Percentiles rank a stretch among this genome's conserved stretches.
phyloP scores from a whole-genome alignment of 2,888 invertebrate species.

The Nudaria mundana region DNA sequence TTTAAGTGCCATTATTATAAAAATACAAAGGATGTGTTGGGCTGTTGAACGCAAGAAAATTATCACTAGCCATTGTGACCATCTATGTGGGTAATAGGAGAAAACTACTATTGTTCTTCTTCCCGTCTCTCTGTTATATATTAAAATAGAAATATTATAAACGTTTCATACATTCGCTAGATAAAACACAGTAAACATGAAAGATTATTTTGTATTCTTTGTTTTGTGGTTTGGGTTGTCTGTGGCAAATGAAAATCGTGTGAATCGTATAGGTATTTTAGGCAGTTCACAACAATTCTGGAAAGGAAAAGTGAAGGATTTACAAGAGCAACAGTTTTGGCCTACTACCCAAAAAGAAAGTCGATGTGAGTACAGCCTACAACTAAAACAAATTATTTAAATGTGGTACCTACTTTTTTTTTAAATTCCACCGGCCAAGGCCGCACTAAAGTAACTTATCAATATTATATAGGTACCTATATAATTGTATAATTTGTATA shows the following conservation, averaged over 20 bases:
- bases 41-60: conserved; percentile 33
- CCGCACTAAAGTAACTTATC: too few relatives aligned
- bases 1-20: conserved; percentile 25
- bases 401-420: too few relatives aligned
- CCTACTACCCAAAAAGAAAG: conserved; percentile 60
- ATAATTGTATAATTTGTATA: too few relatives aligned
- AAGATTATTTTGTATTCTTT: conserved; percentile 15
- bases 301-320: conserved; percentile 17
- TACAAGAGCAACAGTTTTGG: conserved; percentile 53
- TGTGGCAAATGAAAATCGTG: conserved; percentile 30
- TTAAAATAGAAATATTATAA: conserved; percentile 29
- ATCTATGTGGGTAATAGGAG: conserved; percentile 35
- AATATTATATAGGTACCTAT: too few relatives aligned
- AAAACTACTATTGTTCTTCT: conserved; percentile 51
- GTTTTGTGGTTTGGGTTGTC: conserved; percentile 34
- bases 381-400: too few relatives aligned
- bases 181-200: conserved; percentile 21
- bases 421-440: too few relatives aligned
- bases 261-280: conserved; percentile 26
- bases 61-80: conserved; percentile 45
- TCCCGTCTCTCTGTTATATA: conserved; percentile 48
- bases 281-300: conserved; percentile 6
- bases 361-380: conserved; percentile 65
- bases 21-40: conserved; percentile 32
- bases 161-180: conserved; percentile 25